Evolutionary conservation across 1,140 invertebrate genomes (phyloP), one percentile per base, ranked within the genome.

Genomic region (Leptinotarsa lineolata): DNA sequence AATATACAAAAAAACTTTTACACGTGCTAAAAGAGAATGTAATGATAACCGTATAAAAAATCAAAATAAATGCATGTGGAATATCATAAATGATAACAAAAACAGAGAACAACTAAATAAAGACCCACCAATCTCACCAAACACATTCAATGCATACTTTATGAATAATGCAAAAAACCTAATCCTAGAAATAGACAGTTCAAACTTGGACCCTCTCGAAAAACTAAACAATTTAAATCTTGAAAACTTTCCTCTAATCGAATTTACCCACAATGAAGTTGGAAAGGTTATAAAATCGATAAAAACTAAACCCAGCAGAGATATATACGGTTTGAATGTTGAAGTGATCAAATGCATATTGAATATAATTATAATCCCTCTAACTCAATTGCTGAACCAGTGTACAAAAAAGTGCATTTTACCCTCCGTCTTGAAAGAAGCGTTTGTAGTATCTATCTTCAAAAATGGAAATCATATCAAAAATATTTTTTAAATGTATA

Each of bases 341-440:
- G 21, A 46, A n/a, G n/a, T n/a, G n/a, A n/a, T n/a, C n/a, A n/a
- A n/a, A n/a, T n/a, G n/a, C n/a, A n/a, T n/a, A n/a, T n/a, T n/a
- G n/a, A n/a, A n/a, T n/a, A n/a, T n/a, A n/a, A n/a, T n/a, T n/a
- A n/a, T n/a, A n/a, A n/a, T 46, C 45, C 45, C 45, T 46, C 45
- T 46, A 46, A 46, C 45, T 46, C 5, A 60, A 21, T n/a, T 60
- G 21, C 20, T n/a, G 16, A 60, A 60, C 16, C 16, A 21, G n/a
- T 60, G 16, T 21, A n/a, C 20, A n/a, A 60, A 60, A 60, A n/a
- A 60, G 21, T n/a, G 59, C 16, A 60, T 60, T 60, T 60, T 60
- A 11, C n/a, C 59, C 20, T 18, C 20, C 16, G 16, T n/a, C 20
- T 21, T 60, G 6, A 60, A n/a, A 60, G 21, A 18, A 60, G 21